A percentile compares a stretch with the other conserved stretches of the same genome.
phyloP scores from a whole-genome alignment of 2,888 invertebrate species.

The Apodemia duryi region DNA sequence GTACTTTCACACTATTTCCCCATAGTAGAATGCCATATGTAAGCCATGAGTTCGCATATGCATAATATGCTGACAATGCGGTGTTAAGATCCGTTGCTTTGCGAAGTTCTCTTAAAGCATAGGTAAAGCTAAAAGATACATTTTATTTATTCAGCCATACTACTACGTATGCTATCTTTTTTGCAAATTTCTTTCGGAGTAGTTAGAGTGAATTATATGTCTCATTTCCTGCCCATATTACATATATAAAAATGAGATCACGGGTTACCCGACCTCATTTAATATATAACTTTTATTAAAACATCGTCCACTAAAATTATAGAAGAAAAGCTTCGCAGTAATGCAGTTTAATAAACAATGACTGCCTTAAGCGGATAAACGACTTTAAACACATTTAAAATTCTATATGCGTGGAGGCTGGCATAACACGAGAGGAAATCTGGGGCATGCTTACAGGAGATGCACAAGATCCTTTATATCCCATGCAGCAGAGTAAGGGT shows the following conservation, averaged over 20 bases:
- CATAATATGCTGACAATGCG: too few species aligned
- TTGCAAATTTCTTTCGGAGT: too few species aligned
- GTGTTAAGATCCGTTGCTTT: too few species aligned
- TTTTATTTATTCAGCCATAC: too few species aligned
- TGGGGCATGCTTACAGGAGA: constrained; percentile 33
- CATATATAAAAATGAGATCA: background rate
- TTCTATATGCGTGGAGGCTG: constrained; percentile 16
- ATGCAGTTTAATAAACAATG: constrained; percentile 10
- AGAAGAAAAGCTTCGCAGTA: background rate
- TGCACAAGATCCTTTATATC: constrained; percentile 33
- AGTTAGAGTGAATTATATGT: too few species aligned
- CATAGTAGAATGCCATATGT: too few species aligned
- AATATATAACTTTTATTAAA: background rate
- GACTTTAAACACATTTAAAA: constrained; percentile 13
- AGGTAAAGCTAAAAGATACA: too few species aligned
- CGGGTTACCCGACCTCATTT: background rate
- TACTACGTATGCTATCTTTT: too few species aligned
- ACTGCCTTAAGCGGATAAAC: constrained; percentile 2
- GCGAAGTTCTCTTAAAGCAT: too few species aligned
- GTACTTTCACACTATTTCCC: too few species aligned
- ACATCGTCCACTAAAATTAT: background rate
- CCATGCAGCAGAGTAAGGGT: constrained; percentile 40
- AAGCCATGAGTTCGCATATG: too few species aligned
- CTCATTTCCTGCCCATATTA: too few species aligned
- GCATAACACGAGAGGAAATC: constrained; percentile 30